These are phyloP conservation scores for Nasonovia ribisnigri DNA, from an alignment of 2,888 invertebrate species.

Conservation along the genomic window DNA sequence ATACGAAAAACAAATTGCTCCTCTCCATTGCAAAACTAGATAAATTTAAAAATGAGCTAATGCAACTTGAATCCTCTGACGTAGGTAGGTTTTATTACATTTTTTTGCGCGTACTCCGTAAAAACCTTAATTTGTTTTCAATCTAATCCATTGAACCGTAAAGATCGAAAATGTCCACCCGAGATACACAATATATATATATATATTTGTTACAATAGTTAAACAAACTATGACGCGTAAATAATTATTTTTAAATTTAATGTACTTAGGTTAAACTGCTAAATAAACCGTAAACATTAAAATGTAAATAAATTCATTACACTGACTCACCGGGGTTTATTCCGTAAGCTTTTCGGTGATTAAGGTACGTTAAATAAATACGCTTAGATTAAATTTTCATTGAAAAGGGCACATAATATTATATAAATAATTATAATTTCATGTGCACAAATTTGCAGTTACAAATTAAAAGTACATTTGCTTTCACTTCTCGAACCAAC, in stretches of 20 bases:
- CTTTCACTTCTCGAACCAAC: background rate
- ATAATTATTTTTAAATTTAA: conserved; percentile 13
- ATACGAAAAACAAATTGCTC: conserved; percentile 42
- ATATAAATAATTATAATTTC: background rate
- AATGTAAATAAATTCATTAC: conserved; percentile 20
- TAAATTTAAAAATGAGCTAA: conserved; percentile 45
- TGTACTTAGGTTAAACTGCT: background rate
- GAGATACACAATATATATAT: background rate
- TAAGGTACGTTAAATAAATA: background rate
- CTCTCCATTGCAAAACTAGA: conserved; percentile 35
- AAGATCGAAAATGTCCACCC: background rate
- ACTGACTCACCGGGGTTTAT: background rate
- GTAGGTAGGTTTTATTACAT: background rate
- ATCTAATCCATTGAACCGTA: background rate
- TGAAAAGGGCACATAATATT: background rate
- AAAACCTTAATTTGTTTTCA: conserved; percentile 27
- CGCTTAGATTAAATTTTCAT: background rate
- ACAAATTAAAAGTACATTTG: background rate
- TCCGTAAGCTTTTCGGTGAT: background rate
- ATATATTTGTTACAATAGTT: background rate
- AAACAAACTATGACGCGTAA: background rate
- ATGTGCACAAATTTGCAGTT: background rate
- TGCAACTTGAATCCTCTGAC: conserved; percentile 18
- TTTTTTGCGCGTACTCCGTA: background rate
- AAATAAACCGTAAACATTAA: conserved; percentile 6